Evolutionary conservation across 92 coral and sea anemone genomes (phyloP).

Genomic region (Parazoanthus swiftii): DNA sequence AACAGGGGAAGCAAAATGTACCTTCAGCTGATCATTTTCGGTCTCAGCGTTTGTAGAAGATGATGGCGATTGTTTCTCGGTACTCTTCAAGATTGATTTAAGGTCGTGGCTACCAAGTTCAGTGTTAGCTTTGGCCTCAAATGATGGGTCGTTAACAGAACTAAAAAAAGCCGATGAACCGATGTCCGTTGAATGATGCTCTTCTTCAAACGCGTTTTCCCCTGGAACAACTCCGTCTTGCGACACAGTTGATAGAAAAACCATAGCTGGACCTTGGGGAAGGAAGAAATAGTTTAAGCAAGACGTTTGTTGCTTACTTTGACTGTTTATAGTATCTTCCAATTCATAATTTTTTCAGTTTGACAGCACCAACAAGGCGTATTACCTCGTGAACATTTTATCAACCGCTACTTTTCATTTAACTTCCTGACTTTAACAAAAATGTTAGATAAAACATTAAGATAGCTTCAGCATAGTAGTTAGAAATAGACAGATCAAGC

Average conservation of each 20-base stretch:
- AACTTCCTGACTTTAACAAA: no score
- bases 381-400: no score
- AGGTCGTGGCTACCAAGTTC: background rate
- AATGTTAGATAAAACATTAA: no score
- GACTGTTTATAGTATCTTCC: no score
- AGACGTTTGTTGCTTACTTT: no score
- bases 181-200: background rate
- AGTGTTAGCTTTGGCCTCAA: background rate
- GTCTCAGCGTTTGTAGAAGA: background rate
- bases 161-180: background rate
- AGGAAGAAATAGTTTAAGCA: no score
- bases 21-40: background rate
- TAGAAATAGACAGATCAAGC: no score
- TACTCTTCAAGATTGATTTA: slow-evolving; percentile 11
- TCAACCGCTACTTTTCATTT: no score
- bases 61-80: background rate
- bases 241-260: slow-evolving; percentile 18
- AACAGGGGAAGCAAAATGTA: slow-evolving; percentile 33
- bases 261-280: background rate
- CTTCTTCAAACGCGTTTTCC: background rate
- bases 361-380: no score
- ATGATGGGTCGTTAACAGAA: background rate
- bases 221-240: slow-evolving; percentile 2
- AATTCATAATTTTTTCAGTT: no score
- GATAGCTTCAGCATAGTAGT: no score